Evolutionary conservation across 2,797 vertebrate genomes (phyloP).

Genomic region (Argyrosomus regius): DNA sequence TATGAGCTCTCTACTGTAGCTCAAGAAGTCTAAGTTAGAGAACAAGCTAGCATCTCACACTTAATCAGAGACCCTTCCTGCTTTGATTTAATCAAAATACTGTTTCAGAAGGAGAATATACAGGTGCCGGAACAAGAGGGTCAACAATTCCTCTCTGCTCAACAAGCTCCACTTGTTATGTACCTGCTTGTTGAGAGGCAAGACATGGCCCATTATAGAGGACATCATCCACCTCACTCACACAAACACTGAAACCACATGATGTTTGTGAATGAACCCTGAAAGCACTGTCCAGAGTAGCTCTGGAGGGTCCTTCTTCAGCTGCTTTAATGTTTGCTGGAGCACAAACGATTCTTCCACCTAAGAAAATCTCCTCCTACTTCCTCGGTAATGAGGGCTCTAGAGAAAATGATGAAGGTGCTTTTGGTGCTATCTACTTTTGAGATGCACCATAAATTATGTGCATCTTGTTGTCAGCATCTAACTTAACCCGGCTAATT

Average conservation of each 20-base stretch:
- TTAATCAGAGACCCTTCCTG: slow-evolving; percentile 22
- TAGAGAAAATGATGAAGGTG: slow-evolving; percentile 31
- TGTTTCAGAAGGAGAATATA: neutral
- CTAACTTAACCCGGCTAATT: slow-evolving; percentile 50
- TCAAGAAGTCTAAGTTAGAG: slow-evolving; percentile 2
- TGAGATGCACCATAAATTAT: slow-evolving; percentile 42
- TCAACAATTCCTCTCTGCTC: slow-evolving; percentile 33
- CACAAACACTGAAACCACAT: slow-evolving; percentile 24
- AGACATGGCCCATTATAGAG: slow-evolving; percentile 9
- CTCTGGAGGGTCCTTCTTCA: slow-evolving; percentile 12
- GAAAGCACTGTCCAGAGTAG: slow-evolving; percentile 9
- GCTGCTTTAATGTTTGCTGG: neutral
- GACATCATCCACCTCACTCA: slow-evolving; percentile 24
- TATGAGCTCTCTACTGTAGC: neutral
- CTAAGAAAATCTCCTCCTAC: slow-evolving; percentile 9
- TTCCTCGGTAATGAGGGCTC: slow-evolving; percentile 13
- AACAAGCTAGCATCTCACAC: slow-evolving; percentile 22
- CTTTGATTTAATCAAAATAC: slow-evolving; percentile 23
- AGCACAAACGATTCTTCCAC: neutral
- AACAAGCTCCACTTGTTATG: slow-evolving; percentile 20
- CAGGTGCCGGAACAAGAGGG: slow-evolving; percentile 11
- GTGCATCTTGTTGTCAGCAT: slow-evolving; percentile 43
- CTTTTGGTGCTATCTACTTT: slow-evolving; percentile 34
- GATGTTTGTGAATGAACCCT: neutral
- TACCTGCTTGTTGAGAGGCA: slow-evolving; percentile 2